phyloP scores from a whole-genome alignment of 2,888 invertebrate species.

The Nasonovia ribisnigri region DNA sequence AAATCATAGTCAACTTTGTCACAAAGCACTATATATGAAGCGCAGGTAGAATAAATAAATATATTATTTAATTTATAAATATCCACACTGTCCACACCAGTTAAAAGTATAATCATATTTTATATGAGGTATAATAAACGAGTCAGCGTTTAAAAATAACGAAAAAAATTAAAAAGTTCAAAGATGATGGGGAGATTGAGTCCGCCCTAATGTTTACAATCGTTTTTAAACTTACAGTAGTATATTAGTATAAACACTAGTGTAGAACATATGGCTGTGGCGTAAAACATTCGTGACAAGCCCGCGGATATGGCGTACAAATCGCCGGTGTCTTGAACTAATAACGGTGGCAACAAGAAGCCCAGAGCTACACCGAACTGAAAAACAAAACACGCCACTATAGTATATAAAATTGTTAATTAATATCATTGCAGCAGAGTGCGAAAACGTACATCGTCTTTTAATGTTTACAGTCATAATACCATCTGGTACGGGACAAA shows the following conservation, averaged over 20 bases:
- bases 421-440: background rate
- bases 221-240: slow-evolving; percentile 80
- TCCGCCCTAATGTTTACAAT: background rate
- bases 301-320: slow-evolving; percentile 78
- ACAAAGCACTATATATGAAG: background rate
- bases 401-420: background rate
- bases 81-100: background rate
- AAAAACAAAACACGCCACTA: slow-evolving; percentile 26
- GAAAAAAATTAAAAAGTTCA: background rate
- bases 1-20: background rate
- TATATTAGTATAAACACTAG: slow-evolving; percentile 85
- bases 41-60: background rate
- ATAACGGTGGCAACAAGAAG: slow-evolving; percentile 78
- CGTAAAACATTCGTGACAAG: slow-evolving; percentile 86
- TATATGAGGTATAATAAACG: background rate
- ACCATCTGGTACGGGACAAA: background rate
- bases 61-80: background rate
- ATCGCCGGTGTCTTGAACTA: slow-evolving; percentile 76
- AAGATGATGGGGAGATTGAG: background rate
- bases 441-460: background rate
- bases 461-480: background rate
- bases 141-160: background rate
- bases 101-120: background rate
- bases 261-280: slow-evolving; percentile 85
- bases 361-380: slow-evolving; percentile 81